Evolutionary conservation across 53 echinoderm and acorn worm genomes (phyloP).

Genomic region (Pentamera pediparva): DNA sequence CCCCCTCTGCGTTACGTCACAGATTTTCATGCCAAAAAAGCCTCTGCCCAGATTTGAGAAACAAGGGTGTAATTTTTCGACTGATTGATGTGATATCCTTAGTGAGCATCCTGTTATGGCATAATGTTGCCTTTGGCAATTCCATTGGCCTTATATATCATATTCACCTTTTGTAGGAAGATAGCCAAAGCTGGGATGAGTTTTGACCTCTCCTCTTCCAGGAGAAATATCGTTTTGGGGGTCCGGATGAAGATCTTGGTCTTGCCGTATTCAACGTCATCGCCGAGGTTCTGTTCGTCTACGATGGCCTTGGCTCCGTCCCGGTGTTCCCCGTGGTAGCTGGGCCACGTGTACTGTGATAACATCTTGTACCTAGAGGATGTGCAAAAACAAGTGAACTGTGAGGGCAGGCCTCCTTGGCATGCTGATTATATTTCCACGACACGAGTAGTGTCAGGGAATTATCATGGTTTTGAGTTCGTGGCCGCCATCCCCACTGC

Average conservation of each 20-base stretch:
- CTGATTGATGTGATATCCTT: not conserved
- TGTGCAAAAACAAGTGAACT: not conserved
- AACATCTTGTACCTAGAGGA: slow-evolving; percentile 88
- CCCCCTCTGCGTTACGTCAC: too few relatives aligned
- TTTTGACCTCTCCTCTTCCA: slow-evolving; percentile 76
- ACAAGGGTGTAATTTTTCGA: too few relatives aligned
- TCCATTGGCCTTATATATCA: too few relatives aligned
- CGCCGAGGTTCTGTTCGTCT: slow-evolving; percentile 51
- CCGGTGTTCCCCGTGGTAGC: slow-evolving; percentile 63
- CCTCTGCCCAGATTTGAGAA: too few relatives aligned
- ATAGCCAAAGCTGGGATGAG: slow-evolving; percentile 77
- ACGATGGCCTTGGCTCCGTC: slow-evolving; percentile 69
- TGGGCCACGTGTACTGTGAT: slow-evolving; percentile 94
- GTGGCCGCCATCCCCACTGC: too few relatives aligned
- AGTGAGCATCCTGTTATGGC: not conserved
- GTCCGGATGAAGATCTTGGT: slow-evolving; percentile 95
- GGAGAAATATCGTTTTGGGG: slow-evolving; percentile 71
- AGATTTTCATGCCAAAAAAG: not conserved
- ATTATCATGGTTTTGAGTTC: too few relatives aligned
- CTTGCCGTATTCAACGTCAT: slow-evolving; percentile 87
- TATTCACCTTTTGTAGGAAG: slow-evolving; percentile 84
- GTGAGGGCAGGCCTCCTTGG: too few relatives aligned
- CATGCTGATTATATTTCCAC: too few relatives aligned
- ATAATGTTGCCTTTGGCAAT: too few relatives aligned
- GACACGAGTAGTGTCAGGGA: too few relatives aligned